A percentile compares a stretch with the other conserved stretches of the same genome.
Conservation (phyloP, 2,888 invertebrate genomes). For the Sisyra nigra region DNA sequence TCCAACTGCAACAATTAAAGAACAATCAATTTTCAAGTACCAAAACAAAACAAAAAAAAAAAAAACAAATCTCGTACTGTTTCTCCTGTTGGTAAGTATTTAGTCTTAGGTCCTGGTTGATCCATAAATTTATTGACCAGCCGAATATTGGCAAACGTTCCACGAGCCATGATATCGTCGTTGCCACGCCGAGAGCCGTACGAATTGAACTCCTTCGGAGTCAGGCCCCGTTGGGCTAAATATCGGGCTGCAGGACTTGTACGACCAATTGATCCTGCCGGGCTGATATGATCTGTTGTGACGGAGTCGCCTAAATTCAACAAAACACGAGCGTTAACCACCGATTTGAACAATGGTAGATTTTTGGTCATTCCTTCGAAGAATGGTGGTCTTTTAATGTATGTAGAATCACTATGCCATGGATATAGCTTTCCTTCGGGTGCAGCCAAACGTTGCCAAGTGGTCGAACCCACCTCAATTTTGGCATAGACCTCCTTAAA, state of each 20-base stretch:
- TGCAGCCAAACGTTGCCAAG: constrained; percentile 71
- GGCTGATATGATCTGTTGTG: constrained; percentile 97
- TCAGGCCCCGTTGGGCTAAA: constrained; percentile 54
- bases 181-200: constrained; percentile 96
- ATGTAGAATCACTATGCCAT: constrained; percentile 83
- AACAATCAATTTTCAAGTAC: constrained; percentile 13
- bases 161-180: constrained; percentile 93
- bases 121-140: constrained; percentile 77
- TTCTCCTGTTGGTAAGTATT: constrained; percentile 76
- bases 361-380: constrained; percentile 69
- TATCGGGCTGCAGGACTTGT: constrained; percentile 86
- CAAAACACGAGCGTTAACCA: constrained; percentile 63
- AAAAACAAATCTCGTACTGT: constrained; percentile 30
- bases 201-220: constrained; percentile 92
- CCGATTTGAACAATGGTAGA: constrained; percentile 39
- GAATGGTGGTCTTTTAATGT: constrained; percentile 93
- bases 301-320: constrained; percentile 89
- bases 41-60: no score
- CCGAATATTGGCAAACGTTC: constrained; percentile 96
- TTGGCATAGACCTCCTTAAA: constrained; percentile 79
- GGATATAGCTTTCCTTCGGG: constrained; percentile 75
- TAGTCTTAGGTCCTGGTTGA: constrained; percentile 67
- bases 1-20: constrained; percentile 77
- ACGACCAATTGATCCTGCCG: constrained; percentile 92
- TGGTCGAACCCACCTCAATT: constrained; percentile 68